These are phyloP conservation scores for Cordilura impudica DNA, from an alignment of 2,888 invertebrate genomes.

Conservation along the genomic window DNA sequence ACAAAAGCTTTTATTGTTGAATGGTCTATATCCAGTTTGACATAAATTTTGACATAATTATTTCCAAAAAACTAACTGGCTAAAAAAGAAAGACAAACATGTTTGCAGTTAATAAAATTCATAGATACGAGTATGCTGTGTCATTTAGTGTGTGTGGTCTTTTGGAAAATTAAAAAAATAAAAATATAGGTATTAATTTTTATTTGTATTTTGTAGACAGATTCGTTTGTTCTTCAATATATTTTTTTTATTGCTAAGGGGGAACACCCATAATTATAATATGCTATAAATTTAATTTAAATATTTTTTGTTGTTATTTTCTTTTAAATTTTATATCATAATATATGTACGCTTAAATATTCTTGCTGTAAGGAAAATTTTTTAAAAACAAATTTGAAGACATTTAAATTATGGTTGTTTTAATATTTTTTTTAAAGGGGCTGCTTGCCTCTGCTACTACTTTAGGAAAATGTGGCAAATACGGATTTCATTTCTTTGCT, in stretches of 20 bases:
- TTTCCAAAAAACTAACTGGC: too few relatives aligned
- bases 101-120: too few relatives aligned
- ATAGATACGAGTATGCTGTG: too few relatives aligned
- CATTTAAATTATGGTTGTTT: constrained; percentile 34
- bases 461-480: background rate
- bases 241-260: background rate
- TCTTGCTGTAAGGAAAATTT: constrained; percentile 17
- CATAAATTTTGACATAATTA: too few relatives aligned
- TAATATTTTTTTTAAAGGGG: background rate
- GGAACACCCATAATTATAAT: constrained; percentile 23
- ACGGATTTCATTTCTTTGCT: constrained; percentile 9
- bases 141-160: too few relatives aligned
- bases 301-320: background rate
- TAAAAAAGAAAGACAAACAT: too few relatives aligned
- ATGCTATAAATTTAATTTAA: constrained; percentile 29
- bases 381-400: constrained; percentile 45
- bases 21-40: too few relatives aligned
- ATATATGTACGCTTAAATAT: constrained; percentile 32
- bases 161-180: too few relatives aligned
- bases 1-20: too few relatives aligned
- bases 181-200: too few relatives aligned
- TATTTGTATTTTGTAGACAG: constrained; percentile 5
- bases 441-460: constrained; percentile 9
- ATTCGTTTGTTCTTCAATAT: background rate
- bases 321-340: constrained; percentile 13